Percentiles rank a stretch among this genome's conserved stretches.
Evolutionary conservation across 2,888 invertebrate species (phyloP).

Genomic region (Coleophora flavipennella): DNA sequence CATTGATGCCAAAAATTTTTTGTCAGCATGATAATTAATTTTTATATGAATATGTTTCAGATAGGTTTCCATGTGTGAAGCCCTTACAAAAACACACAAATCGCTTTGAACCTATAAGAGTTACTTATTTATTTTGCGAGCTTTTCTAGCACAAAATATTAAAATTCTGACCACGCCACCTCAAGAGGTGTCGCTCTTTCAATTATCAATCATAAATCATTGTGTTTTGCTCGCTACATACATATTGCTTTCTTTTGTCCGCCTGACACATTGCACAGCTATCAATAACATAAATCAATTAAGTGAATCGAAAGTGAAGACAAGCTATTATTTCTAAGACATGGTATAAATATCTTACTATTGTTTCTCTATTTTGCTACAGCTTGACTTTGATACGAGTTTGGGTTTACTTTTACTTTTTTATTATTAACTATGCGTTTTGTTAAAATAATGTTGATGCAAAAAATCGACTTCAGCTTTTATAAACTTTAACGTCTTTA

Average conservation of each 20-base stretch:
- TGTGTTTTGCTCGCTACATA: slow-evolving; percentile 11
- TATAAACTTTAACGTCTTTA: neutral
- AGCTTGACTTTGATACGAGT: too few relatives aligned
- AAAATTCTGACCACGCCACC: neutral
- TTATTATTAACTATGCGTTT: neutral
- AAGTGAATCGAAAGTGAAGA: slow-evolving; percentile 48
- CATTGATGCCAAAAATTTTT: too few relatives aligned
- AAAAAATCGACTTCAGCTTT: too few relatives aligned
- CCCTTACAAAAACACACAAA: too few relatives aligned
- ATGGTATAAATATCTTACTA: slow-evolving; percentile 21
- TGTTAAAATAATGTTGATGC: too few relatives aligned
- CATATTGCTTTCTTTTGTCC: slow-evolving; percentile 26
- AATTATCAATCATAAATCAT: slow-evolving; percentile 13
- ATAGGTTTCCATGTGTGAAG: too few relatives aligned
- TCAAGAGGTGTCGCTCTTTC: neutral
- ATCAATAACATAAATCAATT: slow-evolving; percentile 60
- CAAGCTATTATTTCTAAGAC: slow-evolving; percentile 7
- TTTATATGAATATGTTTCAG: too few relatives aligned
- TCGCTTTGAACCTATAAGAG: too few relatives aligned
- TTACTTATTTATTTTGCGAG: too few relatives aligned
- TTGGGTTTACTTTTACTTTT: neutral
- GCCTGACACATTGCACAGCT: slow-evolving; percentile 27
- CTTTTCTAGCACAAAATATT: too few relatives aligned
- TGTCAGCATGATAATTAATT: too few relatives aligned
- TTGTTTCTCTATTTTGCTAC: neutral